Conservation (phyloP, 37 sponge, comb jelly and placozoan genomes). For the Diacarnus erythraeanus region DNA sequence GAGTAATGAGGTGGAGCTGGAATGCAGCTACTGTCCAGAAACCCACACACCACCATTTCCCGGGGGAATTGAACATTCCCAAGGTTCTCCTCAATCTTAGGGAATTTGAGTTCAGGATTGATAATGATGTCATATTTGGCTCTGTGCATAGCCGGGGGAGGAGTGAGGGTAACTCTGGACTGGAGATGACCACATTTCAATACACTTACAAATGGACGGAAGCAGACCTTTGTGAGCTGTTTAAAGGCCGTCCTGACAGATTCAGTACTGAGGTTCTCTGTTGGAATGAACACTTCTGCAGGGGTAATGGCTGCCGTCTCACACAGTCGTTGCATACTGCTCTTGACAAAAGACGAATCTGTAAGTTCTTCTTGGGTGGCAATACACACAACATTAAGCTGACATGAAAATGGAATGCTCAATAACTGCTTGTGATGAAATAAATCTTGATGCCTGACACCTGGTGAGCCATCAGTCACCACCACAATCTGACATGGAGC, state of each 20-base stretch:
- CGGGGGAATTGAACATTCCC: conserved; percentile 39
- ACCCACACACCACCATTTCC: conserved; percentile 80
- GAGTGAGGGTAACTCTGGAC: conserved; percentile 61
- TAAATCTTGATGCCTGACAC: conserved; percentile 36
- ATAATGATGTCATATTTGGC: conserved; percentile 28
- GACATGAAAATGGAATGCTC: conserved; percentile 65
- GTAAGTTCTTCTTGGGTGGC: conserved; percentile 57
- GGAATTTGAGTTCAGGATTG: conserved; percentile 7
- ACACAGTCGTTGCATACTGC: conserved; percentile 37
- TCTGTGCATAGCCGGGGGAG: conserved; percentile 60
- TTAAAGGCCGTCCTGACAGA: conserved; percentile 48
- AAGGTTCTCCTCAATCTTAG: conserved; percentile 34
- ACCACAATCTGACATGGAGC: conserved; percentile 75
- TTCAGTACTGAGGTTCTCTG: conserved; percentile 17
- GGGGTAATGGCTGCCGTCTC: conserved; percentile 12
- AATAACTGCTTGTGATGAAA: not conserved
- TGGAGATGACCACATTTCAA: conserved; percentile 75
- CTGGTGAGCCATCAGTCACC: conserved; percentile 79
- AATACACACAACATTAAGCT: conserved; percentile 71
- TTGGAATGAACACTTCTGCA: conserved; percentile 39
- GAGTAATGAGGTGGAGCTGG: conserved; percentile 63
- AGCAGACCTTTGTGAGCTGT: conserved; percentile 45
- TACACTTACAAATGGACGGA: conserved; percentile 50
- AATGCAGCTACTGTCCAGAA: conserved; percentile 48
- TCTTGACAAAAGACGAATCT: conserved; percentile 2